Base-by-base conservation (phyloP, 2,797 vertebrate species). In the Sparidentex hasta region DNA sequence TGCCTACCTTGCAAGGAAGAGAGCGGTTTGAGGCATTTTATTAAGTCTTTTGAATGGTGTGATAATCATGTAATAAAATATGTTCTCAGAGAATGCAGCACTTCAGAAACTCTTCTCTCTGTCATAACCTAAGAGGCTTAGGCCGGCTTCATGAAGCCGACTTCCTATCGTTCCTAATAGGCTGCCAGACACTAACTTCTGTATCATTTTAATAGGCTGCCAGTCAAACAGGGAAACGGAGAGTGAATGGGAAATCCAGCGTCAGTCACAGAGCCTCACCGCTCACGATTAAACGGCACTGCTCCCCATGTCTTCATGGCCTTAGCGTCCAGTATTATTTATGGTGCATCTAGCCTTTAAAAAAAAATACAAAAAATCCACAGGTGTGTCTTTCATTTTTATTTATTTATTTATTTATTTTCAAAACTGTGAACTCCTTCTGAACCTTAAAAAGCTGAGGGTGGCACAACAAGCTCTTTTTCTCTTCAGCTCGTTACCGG, bases 121-220 rank as follows among this genome's bases (percentile, higher is more conserved):
- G 84, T 93, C 89, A 86, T 62, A 77, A 72, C 23, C 20, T 91
- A 89, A 92, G 88, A 89, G 81, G 91, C 90, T 92, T 93, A 91
- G 69, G 71, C 81, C 52, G 48, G 71, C 82, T 87, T 88, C 78
- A 78, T 83, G 88, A 88, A 65, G 70, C 76, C 85, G 92, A 85
- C 89, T 85, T 90, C 74, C 70, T 86, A 87, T 91, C 86, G 71
- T 74, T 92, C 92, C 92, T 93, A 93, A 93, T 93, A 84, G 86
- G 65, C 84, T 92, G 90, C 84, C 88, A 92, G 74, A 81, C 82
- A 80, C 85, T 88, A 90, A 87, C 91, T 90, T 92, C 88, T 81
- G 72, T 91, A 90, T 94, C 90, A 75, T 82, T 90, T 90, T 92
- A 93, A 94, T 94, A 88, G 85, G 58, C 85, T 94, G 88, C 83